Base-by-base conservation (phyloP, 2,888 invertebrate species). In the Elysia crispata region DNA sequence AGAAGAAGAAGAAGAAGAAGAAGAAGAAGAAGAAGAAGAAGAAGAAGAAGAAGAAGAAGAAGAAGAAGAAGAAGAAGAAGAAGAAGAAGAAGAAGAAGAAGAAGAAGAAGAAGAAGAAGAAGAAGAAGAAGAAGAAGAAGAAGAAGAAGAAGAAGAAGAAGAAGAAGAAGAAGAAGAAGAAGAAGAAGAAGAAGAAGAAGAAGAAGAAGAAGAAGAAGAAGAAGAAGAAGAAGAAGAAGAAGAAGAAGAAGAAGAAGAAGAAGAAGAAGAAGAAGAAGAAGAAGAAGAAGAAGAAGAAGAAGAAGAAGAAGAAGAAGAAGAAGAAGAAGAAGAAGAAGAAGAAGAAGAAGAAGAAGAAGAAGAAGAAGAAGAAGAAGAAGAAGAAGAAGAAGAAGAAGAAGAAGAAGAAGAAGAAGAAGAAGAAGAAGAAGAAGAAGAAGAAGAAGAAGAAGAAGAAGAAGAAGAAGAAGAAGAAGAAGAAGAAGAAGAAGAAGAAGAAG, bases 131-230 rank as follows among this genome's bases (percentile, higher is more conserved):
- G 54, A 50, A 50, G 54, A n/a, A 23, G 1, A 33, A 30, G 33
- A 23, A 33, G 20, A 31, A 54, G 28, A 49, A 1, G 30, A 18
- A 25, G 54, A n/a, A n/a, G 11, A 5, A 15, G 18, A 33, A 28
- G 20, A 28, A 15, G 23, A 66, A 41, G n/a, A 30, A 64, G 25
- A 76, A 30, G 66, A 41, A 66, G 49, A 23, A 41, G 25, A 15
- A 64, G 23, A 64, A 49, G 66, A 25, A 50, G 66, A 76, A 49
- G 49, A 66, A 76, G 23, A 66, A 66, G 66, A 31, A 76, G 33
- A 72, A n/a, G 62, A 20, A 33, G 30, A 54, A 41, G 30, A 20
- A 31, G 8, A 75, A 18, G 13, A 8, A 25, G 31, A 28, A n/a
- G 1, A 28, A 8, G 60, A 60, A 30, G 18, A 31, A 75, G 13